phyloP scores from a whole-genome alignment of 2,797 vertebrate genomes.

The Myiothlypis coronata region DNA sequence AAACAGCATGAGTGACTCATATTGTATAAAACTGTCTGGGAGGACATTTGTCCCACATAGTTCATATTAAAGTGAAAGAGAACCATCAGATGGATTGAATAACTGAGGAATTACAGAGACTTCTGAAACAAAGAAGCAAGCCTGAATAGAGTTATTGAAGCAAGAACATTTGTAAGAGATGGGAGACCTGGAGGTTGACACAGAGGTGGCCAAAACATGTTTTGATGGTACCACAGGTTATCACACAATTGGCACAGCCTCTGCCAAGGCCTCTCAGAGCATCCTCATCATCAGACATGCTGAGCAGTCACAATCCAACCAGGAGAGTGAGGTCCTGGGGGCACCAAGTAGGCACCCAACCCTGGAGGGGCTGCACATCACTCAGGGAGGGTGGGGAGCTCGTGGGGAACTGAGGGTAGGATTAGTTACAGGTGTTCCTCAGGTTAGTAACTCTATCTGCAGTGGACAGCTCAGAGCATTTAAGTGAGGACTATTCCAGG shows the following conservation, averaged over 20 bases:
- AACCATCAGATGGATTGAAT: background rate
- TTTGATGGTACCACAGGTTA: background rate
- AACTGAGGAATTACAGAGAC: background rate
- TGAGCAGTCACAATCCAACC: background rate
- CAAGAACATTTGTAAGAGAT: background rate
- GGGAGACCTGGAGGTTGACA: background rate
- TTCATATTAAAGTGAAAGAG: background rate
- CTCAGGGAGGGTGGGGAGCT: fast-evolving
- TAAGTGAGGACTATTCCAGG: background rate
- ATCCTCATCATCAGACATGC: fast-evolving
- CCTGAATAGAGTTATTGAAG: background rate
- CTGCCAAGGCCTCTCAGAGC: background rate
- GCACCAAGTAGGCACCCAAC: background rate
- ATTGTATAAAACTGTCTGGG: background rate
- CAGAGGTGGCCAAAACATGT: background rate
- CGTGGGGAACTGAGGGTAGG: fast-evolving
- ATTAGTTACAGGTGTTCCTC: background rate
- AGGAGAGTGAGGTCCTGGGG: background rate
- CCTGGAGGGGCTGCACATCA: background rate
- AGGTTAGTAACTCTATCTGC: background rate
- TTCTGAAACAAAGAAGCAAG: background rate
- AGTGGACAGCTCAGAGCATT: background rate
- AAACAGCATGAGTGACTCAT: background rate
- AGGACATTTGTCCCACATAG: background rate
- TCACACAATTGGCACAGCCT: background rate